These are phyloP conservation scores for Brachyhypopomus occidentalis DNA, from an alignment of 2,113 vertebrate genomes.

Conservation along the genomic window DNA sequence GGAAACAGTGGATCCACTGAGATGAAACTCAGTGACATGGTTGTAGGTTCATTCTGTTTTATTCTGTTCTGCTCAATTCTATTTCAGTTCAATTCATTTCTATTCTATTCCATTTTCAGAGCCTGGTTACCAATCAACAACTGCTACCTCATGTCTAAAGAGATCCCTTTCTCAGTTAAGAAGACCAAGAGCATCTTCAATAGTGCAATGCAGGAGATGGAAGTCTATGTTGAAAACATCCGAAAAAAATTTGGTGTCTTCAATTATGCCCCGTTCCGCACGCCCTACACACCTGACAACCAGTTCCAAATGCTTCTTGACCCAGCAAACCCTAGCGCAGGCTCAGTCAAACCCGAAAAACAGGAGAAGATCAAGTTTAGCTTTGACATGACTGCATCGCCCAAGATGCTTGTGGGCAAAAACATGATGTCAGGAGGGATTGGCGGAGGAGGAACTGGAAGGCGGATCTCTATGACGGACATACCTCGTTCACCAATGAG, in stretches of 20 bases:
- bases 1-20: constrained; percentile 24
- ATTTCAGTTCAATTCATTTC: not conserved
- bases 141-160: constrained; percentile 99
- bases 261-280: constrained; percentile 96
- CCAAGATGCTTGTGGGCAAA: constrained; percentile 90
- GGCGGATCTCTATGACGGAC: constrained; percentile 83
- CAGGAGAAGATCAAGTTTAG: constrained; percentile 95
- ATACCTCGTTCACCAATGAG: constrained; percentile 96
- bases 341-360: constrained; percentile 87
- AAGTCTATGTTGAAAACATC: constrained; percentile 97
- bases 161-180: constrained; percentile 99
- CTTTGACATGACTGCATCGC: constrained; percentile 94
- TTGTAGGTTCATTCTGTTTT: not conserved
- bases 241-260: constrained; percentile 93
- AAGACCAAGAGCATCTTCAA: constrained; percentile 99
- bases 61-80: not conserved
- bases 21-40: not conserved
- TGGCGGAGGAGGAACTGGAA: constrained; percentile 70
- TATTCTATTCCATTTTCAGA: constrained; percentile 69
- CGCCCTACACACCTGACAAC: constrained; percentile 94
- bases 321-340: constrained; percentile 85
- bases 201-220: constrained; percentile 99
- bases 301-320: constrained; percentile 97
- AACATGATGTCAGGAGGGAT: constrained; percentile 72
- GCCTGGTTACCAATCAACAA: constrained; percentile 99